A percentile compares a stretch with the other conserved stretches of the same genome.
Conservation (phyloP, 2,113 vertebrate species). For the Cranoglanis bouderius region DNA sequence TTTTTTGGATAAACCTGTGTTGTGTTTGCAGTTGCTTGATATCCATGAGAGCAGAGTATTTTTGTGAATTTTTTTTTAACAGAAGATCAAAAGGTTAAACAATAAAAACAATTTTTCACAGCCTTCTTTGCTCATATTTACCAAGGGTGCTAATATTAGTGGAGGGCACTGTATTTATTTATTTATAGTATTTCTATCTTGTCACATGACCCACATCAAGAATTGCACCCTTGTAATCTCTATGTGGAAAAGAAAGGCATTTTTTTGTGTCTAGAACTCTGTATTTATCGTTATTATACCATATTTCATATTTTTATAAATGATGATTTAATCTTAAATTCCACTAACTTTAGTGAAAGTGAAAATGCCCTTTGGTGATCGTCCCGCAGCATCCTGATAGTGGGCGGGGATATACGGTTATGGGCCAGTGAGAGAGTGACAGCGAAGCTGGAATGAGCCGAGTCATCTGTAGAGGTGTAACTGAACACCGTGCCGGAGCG, state of each 20-base stretch:
- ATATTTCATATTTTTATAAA: background rate
- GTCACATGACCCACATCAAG: background rate
- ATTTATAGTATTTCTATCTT: background rate
- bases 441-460: slow-evolving; percentile 75
- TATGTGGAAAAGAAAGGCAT: background rate
- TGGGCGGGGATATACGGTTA: background rate
- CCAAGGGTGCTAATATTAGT: too few species aligned
- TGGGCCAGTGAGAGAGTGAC: background rate
- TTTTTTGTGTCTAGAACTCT: background rate
- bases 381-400: background rate
- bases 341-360: background rate
- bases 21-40: too few species aligned
- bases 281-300: background rate
- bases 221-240: background rate
- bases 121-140: too few species aligned
- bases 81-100: too few species aligned
- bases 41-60: too few species aligned
- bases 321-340: background rate
- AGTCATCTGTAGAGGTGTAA: slow-evolving; percentile 84
- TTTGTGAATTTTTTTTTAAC: too few species aligned
- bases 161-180: too few species aligned
- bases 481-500: slow-evolving; percentile 66
- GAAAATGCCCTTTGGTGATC: background rate
- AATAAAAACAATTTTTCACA: too few species aligned
- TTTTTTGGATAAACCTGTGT: too few species aligned